Evolutionary conservation across 2,888 invertebrate genomes (phyloP), one percentile per base, ranked within the genome.

Genomic region (Smittia sp.): DNA sequence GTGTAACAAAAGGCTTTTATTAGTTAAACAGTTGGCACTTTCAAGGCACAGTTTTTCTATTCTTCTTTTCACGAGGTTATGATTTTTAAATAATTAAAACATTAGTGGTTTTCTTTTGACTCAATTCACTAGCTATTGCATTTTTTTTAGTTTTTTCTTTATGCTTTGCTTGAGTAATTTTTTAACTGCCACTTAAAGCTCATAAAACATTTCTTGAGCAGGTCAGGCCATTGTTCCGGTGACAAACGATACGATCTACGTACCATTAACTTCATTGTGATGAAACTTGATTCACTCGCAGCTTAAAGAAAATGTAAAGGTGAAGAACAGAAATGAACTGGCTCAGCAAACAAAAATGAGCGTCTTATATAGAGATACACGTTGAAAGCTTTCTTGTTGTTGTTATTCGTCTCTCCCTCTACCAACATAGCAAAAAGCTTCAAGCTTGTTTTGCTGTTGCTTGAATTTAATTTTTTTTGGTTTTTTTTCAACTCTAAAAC

Each of bases 261-360:
- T 72, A 72, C 72, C 72, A 62, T 32, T 62, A 72, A 72, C 72
- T 62, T 72, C 72, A 72, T 72, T 62, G 58, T 72, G 72, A 72
- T 72, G 4, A 58, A 52, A 63, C 25, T 27, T 72, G 25, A 38
- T 58, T 62, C 22, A 62, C 72, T 25, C 39, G 32, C 4, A 18
- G 22, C 25, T 62, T 38, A 27, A 54, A 38, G 72, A 38, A 62
- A 62, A 54, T 62, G 24, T 39, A 62, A 62, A 38, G 46, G 32
- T 73, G 73, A 73, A 73, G 73, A 65, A 73, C 65, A 73, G 73
- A 73, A 73, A 65, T 73, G 65, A 73, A 73, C 73, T 73, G 73
- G 65, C 15, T 73, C 24, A 63, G 46, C 20, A 46, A 65, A 46
- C 27, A 22, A 46, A 73, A 65, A 73, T 73, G 65, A 63, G 65